Evolutionary conservation across 2,888 invertebrate genomes (phyloP).

Genomic region (Meloe dianella): DNA sequence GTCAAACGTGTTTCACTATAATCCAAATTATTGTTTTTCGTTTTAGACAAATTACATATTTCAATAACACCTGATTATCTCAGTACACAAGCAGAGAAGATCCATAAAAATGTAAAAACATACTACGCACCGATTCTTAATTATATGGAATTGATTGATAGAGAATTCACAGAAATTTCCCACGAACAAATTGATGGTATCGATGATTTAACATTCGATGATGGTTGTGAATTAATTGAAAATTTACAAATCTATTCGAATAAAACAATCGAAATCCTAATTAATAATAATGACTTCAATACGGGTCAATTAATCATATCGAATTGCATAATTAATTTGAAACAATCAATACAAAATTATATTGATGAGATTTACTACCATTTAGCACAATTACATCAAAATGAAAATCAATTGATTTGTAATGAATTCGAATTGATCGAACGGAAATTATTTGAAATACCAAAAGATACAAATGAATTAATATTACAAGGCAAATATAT

Average conservation of each 20-base stretch:
- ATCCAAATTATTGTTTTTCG: no score
- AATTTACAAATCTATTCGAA: constrained; percentile 67
- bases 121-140: constrained; percentile 65
- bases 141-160: constrained; percentile 64
- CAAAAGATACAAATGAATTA: constrained; percentile 80
- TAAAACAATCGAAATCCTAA: constrained; percentile 67
- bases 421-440: constrained; percentile 75
- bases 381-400: constrained; percentile 69
- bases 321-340: constrained; percentile 68
- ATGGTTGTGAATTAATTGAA: constrained; percentile 67
- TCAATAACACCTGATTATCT: constrained; percentile 50
- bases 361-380: constrained; percentile 68
- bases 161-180: constrained; percentile 64
- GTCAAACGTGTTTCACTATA: no score
- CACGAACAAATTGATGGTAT: constrained; percentile 41
- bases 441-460: constrained; percentile 72
- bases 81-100: constrained; percentile 61
- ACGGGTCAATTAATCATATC: constrained; percentile 69
- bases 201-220: constrained; percentile 63
- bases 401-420: constrained; percentile 73
- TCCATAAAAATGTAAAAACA: constrained; percentile 62
- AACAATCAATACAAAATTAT: constrained; percentile 64
- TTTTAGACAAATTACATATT: constrained; percentile 38
- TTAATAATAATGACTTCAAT: constrained; percentile 70
- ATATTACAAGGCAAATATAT: constrained; percentile 81